A percentile compares a stretch with the other conserved stretches of the same genome.
These are phyloP conservation scores for Oreortyx pictus DNA, from an alignment of 2,797 vertebrate genomes.

Conservation along the genomic window DNA sequence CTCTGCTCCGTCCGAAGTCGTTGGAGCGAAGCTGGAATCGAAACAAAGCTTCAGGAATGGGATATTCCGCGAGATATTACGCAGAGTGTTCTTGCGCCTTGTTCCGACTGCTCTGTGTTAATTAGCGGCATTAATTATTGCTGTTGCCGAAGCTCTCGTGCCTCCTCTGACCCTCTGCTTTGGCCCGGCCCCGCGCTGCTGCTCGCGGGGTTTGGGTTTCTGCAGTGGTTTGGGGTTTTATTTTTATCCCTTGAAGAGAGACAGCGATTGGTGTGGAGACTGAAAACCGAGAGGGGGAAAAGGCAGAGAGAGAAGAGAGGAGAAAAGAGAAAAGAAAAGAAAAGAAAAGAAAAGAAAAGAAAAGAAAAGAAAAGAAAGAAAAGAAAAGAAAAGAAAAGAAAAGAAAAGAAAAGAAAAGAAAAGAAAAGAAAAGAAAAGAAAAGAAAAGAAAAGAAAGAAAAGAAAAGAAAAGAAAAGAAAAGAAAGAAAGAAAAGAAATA, in stretches of 20 bases:
- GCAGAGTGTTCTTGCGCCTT: background rate
- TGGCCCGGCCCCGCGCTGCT: background rate
- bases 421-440: accelerated
- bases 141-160: background rate
- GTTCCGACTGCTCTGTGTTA: background rate
- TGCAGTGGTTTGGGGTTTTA: background rate
- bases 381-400: no score
- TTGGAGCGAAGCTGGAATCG: background rate
- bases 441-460: accelerated
- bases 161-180: background rate
- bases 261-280: accelerated
- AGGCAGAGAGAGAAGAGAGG: background rate
- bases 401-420: no score
- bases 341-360: background rate
- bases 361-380: background rate
- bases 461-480: background rate
- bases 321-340: no score
- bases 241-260: background rate
- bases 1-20: background rate
- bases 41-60: background rate
- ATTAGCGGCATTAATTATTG: background rate
- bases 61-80: background rate
- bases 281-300: background rate
- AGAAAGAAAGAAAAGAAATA: no score
- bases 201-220: background rate